phyloP scores from a whole-genome alignment of 2,797 vertebrate genomes.

The Florisuga fusca region DNA sequence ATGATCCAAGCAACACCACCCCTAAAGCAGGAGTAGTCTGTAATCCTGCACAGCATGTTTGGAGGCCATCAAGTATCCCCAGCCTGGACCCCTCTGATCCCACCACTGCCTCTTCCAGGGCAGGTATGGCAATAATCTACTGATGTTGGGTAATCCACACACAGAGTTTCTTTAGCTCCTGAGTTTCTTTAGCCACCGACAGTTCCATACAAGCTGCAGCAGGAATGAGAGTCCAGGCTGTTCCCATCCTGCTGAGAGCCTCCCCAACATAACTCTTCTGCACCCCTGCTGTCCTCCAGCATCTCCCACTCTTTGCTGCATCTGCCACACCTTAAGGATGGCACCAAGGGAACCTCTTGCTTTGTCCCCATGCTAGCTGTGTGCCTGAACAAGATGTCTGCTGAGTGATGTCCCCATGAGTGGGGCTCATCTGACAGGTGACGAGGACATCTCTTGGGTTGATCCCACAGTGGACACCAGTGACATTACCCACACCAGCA shows the following conservation, averaged over 20 bases:
- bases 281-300: not conserved
- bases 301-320: not conserved
- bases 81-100: not conserved
- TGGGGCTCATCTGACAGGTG: not conserved
- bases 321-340: not conserved
- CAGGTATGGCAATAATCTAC: not conserved
- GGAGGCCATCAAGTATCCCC: not conserved
- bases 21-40: not conserved
- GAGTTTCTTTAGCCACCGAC: not conserved
- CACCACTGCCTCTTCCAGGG: not conserved
- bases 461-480: not conserved
- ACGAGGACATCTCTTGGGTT: not conserved
- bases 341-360: not conserved
- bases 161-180: not conserved
- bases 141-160: fast-evolving
- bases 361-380: not conserved
- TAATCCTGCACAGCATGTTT: fast-evolving
- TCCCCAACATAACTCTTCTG: not conserved
- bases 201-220: not conserved
- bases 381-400: not conserved
- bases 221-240: not conserved
- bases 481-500: not conserved
- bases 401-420: not conserved
- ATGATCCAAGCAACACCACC: not conserved
- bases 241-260: not conserved